Conservation (phyloP, 2,888 invertebrate species). For the Sisyra terminalis region DNA sequence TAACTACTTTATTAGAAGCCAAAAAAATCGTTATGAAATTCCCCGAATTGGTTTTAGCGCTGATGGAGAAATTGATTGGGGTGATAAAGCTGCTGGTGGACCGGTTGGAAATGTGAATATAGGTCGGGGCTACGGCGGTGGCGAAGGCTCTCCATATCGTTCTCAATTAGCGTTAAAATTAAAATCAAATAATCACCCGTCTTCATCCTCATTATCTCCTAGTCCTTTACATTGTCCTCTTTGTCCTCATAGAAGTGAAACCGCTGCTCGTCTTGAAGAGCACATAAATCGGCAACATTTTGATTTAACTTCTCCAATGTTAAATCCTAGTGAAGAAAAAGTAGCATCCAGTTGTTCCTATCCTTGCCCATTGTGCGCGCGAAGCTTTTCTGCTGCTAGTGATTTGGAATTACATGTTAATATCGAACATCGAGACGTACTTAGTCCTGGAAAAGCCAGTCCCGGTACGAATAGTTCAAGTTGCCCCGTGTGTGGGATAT, state of each 20-base stretch:
- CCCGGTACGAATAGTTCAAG: conserved; percentile 15
- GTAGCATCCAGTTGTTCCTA: conserved; percentile 31
- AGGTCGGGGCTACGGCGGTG: conserved; percentile 17
- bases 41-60: neutral
- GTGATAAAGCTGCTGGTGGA: conserved; percentile 13
- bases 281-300: conserved; percentile 75
- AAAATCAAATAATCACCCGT: conserved; percentile 28
- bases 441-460: conserved; percentile 41
- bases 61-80: conserved; percentile 20
- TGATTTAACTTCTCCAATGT: conserved; percentile 60
- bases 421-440: conserved; percentile 65
- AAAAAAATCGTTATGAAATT: neutral
- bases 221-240: conserved; percentile 46
- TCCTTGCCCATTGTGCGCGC: conserved; percentile 65
- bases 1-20: conserved; percentile 16
- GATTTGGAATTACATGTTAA: conserved; percentile 76
- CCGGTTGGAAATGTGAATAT: conserved; percentile 9
- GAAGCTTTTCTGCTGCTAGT: conserved; percentile 51
- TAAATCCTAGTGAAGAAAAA: conserved; percentile 20
- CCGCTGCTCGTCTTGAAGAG: conserved; percentile 57
- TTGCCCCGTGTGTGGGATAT: conserved; percentile 30
- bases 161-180: conserved; percentile 53
- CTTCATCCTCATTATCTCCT: conserved; percentile 11
- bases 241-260: conserved; percentile 59
- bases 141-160: conserved; percentile 58